A percentile compares a stretch with the other conserved stretches of the same genome.
Evolutionary conservation across 2,888 invertebrate genomes (phyloP).

Genomic region (Digitonthophagus gazella): DNA sequence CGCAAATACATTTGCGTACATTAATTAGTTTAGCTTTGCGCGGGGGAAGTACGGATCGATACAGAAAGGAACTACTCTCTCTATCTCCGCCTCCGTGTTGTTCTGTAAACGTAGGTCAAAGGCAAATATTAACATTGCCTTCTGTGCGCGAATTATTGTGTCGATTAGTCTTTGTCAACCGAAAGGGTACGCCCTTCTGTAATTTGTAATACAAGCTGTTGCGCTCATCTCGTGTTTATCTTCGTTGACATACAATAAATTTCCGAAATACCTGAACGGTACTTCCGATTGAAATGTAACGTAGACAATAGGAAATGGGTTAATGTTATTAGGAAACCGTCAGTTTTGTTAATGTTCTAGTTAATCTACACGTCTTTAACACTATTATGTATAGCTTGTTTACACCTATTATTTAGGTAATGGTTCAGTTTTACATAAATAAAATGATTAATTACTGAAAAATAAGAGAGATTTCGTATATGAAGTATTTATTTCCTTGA

Average conservation of each 20-base stretch:
- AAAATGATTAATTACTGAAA: no score
- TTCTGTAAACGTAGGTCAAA: slow-evolving; percentile 4
- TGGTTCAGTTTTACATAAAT: no score
- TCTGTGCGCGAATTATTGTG: slow-evolving; percentile 10
- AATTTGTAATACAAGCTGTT: slow-evolving; percentile 7
- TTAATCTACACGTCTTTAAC: background rate
- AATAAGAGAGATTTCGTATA: no score
- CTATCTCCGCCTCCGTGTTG: background rate
- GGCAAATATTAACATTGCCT: slow-evolving; percentile 12
- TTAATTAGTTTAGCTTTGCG: background rate
- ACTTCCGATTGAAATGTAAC: background rate
- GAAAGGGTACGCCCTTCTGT: background rate
- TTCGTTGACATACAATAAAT: slow-evolving; percentile 4
- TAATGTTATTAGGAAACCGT: background rate
- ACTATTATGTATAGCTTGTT: background rate
- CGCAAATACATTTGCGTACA: background rate
- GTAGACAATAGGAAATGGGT: background rate
- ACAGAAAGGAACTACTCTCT: background rate
- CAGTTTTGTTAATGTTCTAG: background rate
- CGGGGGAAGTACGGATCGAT: background rate
- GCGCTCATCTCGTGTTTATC: slow-evolving; percentile 4
- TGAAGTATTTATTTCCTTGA: no score
- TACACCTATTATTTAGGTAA: no score
- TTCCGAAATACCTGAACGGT: background rate
- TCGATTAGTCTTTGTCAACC: slow-evolving; percentile 8